phyloP scores from a whole-genome alignment of 2,888 invertebrate species.

The Hydriomena furcata region DNA sequence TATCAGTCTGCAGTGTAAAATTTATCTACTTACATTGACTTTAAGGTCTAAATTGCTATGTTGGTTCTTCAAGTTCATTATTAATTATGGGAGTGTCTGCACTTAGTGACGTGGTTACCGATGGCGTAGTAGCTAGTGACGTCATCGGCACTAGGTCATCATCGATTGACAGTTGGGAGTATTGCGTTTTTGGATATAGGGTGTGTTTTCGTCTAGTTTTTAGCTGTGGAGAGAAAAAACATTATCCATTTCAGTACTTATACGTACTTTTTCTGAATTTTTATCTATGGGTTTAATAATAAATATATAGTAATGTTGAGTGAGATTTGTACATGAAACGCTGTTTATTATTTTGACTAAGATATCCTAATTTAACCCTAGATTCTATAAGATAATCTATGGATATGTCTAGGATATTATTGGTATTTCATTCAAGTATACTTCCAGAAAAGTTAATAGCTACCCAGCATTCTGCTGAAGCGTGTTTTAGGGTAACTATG shows the following conservation, averaged over 20 bases:
- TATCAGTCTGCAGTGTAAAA: slow-evolving; percentile 79
- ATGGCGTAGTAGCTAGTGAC: slow-evolving; percentile 55
- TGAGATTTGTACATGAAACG: too few species aligned
- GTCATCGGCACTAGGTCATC: slow-evolving; percentile 66
- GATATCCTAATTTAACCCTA: too few species aligned
- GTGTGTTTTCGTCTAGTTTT: slow-evolving; percentile 58
- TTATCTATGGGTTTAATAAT: too few species aligned
- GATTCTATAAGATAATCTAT: too few species aligned
- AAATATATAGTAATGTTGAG: too few species aligned
- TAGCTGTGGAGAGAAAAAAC: slow-evolving; percentile 51
- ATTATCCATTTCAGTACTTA: not conserved
- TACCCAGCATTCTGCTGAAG: too few species aligned
- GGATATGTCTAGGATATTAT: too few species aligned
- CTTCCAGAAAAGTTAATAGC: too few species aligned
- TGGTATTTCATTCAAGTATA: too few species aligned
- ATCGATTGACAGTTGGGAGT: slow-evolving; percentile 72
- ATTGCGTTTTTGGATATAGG: slow-evolving; percentile 65
- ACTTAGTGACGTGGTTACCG: slow-evolving; percentile 40
- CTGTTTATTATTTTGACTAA: too few species aligned
- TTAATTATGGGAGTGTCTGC: slow-evolving; percentile 48
- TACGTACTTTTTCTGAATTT: too few species aligned
- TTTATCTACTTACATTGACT: slow-evolving; percentile 63
- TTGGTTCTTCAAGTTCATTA: slow-evolving; percentile 68
- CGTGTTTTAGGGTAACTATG: too few species aligned
- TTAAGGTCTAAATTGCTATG: slow-evolving; percentile 64